phyloP scores from a whole-genome alignment of 2,888 invertebrate genomes.

The Eristalis intricaria region DNA sequence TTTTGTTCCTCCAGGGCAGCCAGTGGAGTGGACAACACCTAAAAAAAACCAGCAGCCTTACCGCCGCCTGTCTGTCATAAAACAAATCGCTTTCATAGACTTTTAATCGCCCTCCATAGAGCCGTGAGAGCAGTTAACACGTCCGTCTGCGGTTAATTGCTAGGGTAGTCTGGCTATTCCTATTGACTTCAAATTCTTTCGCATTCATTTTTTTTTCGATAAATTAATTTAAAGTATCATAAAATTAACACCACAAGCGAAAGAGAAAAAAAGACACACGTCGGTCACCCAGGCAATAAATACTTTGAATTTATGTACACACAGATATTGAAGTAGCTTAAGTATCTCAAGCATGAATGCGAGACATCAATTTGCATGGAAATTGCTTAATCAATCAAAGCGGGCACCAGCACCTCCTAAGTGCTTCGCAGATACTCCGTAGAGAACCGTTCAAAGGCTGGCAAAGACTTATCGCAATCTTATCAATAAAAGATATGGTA shows the following conservation, averaged over 20 bases:
- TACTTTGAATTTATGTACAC: conserved; percentile 28
- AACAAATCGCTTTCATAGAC: conserved; percentile 27
- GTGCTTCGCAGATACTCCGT: conserved; percentile 7
- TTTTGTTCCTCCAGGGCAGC: too few relatives aligned
- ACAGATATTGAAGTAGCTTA: conserved; percentile 39
- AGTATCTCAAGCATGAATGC: conserved; percentile 28
- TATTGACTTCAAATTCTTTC: conserved; percentile 2
- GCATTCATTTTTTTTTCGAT: conserved; percentile 3
- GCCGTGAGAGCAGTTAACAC: not conserved
- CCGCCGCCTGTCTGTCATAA: conserved; percentile 10
- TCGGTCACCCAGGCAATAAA: not conserved
- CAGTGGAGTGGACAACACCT: conserved; percentile 1
- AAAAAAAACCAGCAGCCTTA: conserved; percentile 24
- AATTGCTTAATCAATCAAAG: conserved; percentile 62
- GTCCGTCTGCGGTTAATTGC: conserved; percentile 14
- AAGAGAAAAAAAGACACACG: not conserved
- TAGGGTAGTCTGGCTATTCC: conserved; percentile 27
- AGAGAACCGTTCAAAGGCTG: not conserved
- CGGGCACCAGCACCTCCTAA: not conserved
- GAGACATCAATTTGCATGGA: conserved; percentile 65
- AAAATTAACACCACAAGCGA: conserved; percentile 20
- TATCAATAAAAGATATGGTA: conserved; percentile 41
- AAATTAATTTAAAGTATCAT: conserved; percentile 51
- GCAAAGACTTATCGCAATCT: conserved; percentile 27
- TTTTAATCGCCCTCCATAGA: conserved; percentile 22